These are phyloP conservation scores for Drosophila stalkeri DNA, from an alignment of 2,888 invertebrate species.

Conservation along the genomic window DNA sequence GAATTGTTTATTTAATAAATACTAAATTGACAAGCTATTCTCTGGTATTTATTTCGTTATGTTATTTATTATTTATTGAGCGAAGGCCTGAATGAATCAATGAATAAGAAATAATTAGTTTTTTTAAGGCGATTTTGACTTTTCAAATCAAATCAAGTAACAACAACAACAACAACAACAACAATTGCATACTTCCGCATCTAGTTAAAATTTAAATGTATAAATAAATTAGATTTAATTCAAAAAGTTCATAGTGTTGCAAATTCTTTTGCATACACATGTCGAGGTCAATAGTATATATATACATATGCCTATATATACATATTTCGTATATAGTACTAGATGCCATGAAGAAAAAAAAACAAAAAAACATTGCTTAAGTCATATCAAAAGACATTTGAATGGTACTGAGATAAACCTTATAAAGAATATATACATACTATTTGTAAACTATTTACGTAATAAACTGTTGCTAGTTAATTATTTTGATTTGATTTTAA, in stretches of 20 bases:
- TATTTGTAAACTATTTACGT: conserved; percentile 76
- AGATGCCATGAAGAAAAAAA: conserved; percentile 45
- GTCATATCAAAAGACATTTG: conserved; percentile 80
- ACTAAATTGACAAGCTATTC: conserved; percentile 37
- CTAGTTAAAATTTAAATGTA: conserved; percentile 27
- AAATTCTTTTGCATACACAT: conserved; percentile 13
- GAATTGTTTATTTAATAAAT: conserved; percentile 30
- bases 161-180: too few relatives aligned
- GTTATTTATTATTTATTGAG: not conserved
- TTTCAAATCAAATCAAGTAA: conserved; percentile 14
- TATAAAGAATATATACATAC: conserved; percentile 47
- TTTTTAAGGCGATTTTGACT: conserved; percentile 5
- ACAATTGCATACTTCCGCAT: conserved; percentile 25
- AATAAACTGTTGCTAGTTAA: conserved; percentile 66
- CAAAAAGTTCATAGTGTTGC: conserved; percentile 25
- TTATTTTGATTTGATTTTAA: conserved; percentile 25
- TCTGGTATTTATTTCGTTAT: not conserved
- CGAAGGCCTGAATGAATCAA: conserved; percentile 3
- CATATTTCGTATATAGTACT: conserved; percentile 15
- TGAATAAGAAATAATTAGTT: not conserved
- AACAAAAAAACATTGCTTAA: conserved; percentile 70
- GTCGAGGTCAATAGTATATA: conserved; percentile 28
- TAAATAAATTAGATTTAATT: conserved; percentile 29
- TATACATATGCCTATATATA: conserved; percentile 14
- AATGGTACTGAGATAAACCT: conserved; percentile 75